phyloP scores from a whole-genome alignment of 2,113 vertebrate genomes.

The Muntiacus muntjak region DNA sequence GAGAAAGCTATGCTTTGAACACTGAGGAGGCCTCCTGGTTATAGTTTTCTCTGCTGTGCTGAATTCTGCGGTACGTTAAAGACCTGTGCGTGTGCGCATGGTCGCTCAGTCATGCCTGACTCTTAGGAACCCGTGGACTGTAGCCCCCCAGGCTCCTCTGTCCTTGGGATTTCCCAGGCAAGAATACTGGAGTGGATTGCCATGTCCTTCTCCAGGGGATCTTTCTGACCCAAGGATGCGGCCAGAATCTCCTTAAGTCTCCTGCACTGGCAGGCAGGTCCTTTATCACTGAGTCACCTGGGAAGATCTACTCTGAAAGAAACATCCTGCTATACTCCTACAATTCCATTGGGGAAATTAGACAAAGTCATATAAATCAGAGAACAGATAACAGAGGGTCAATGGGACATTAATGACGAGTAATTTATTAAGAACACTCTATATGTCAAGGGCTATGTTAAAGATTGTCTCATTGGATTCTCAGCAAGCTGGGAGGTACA shows the following conservation, averaged over 20 bases:
- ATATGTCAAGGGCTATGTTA: not conserved
- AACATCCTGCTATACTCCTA: not conserved
- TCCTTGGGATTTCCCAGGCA: not conserved
- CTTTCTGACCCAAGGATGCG: not conserved
- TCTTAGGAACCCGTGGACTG: not conserved
- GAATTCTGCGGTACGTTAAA: not conserved
- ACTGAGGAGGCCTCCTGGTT: not conserved
- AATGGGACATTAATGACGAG: not conserved
- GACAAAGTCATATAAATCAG: not conserved
- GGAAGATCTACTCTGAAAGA: not conserved
- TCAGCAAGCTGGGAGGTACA: not conserved
- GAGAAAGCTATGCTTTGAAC: conserved; percentile 12
- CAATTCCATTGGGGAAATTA: not conserved
- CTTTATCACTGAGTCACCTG: not conserved
- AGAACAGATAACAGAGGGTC: not conserved
- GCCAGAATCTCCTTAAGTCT: not conserved
- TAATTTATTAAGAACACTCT: not conserved
- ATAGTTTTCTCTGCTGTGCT: not conserved
- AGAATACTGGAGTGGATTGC: no score
- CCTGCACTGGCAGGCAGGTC: not conserved
- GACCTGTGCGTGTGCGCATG: not conserved
- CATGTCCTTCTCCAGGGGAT: not conserved
- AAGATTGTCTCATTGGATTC: not conserved
- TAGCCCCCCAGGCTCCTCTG: not conserved
- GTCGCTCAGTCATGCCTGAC: accelerated